A percentile compares a stretch with the other conserved stretches of the same genome.
phyloP scores from a whole-genome alignment of 2,888 invertebrate species.

The Polydrusus tereticollis region DNA sequence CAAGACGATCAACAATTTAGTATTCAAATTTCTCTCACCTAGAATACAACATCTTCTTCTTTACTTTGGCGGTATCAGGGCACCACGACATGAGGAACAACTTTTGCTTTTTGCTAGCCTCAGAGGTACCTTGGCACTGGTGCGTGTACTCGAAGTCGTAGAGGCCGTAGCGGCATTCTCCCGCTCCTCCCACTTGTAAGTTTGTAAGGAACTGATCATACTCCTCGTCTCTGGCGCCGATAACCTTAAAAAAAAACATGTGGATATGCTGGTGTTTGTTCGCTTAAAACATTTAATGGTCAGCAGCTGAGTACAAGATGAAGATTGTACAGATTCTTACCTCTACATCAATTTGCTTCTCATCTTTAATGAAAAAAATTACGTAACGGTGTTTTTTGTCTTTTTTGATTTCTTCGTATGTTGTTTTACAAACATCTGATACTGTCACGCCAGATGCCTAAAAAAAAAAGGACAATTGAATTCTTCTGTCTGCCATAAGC shows the following conservation, averaged over 20 bases:
- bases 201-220: conserved; percentile 96
- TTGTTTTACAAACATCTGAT: conserved; percentile 93
- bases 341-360: conserved; percentile 96
- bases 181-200: conserved; percentile 90
- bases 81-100: conserved; percentile 99
- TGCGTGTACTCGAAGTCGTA: conserved; percentile 99
- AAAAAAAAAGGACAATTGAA: neutral
- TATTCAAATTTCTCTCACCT: conserved; percentile 66
- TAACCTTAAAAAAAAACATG: conserved; percentile 67
- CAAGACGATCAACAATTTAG: no score
- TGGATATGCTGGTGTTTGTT: no score
- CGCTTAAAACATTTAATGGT: no score
- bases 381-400: conserved; percentile 98
- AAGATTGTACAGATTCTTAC: conserved; percentile 23
- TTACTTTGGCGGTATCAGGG: conserved; percentile 96
- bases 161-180: conserved; percentile 97
- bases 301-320: neutral
- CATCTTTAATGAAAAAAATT: conserved; percentile 95
- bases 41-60: conserved; percentile 89
- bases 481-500: no score
- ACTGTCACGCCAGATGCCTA: conserved; percentile 98
- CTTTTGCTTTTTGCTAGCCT: conserved; percentile 97
- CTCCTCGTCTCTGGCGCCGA: conserved; percentile 89
- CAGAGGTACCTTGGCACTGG: conserved; percentile 96
- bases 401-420: conserved; percentile 97